A percentile compares a stretch with the other conserved stretches of the same genome.
Evolutionary conservation across 2,888 invertebrate genomes (phyloP).

Genomic region (Arrhopalites spinosus): DNA sequence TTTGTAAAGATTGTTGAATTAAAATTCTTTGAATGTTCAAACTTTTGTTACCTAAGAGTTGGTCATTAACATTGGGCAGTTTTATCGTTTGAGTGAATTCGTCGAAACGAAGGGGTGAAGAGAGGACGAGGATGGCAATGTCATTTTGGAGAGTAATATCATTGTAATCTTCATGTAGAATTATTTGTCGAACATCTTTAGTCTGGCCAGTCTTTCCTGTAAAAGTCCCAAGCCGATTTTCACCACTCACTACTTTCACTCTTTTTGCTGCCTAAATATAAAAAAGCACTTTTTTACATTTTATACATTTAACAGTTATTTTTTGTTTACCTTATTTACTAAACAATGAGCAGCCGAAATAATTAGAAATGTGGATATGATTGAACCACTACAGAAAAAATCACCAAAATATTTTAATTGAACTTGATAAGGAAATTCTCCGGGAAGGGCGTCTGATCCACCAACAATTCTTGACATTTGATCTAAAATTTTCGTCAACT

Average conservation of each 20-base stretch:
- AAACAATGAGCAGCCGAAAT: conserved; percentile 26
- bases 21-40: no score
- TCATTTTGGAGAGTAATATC: conserved; percentile 1
- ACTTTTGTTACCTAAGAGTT: background rate
- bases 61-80: background rate
- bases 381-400: conserved; percentile 12
- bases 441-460: background rate
- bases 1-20: no score
- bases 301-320: no score
- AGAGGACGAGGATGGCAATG: conserved; percentile 14
- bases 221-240: no score
- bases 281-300: no score
- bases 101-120: background rate
- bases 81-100: background rate
- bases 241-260: conserved; percentile 5
- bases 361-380: conserved; percentile 18
- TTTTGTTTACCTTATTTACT: background rate
- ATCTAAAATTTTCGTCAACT: no score
- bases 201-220: conserved; percentile 12
- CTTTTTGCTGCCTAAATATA: background rate
- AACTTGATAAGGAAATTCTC: conserved; percentile 29
- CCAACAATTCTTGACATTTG: conserved; percentile 10
- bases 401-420: background rate
- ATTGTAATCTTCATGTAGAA: conserved; percentile 11
- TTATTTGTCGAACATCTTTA: background rate